phyloP scores from a whole-genome alignment of 2,888 invertebrate genomes.

The Drepanosiphum platanoidis region DNA sequence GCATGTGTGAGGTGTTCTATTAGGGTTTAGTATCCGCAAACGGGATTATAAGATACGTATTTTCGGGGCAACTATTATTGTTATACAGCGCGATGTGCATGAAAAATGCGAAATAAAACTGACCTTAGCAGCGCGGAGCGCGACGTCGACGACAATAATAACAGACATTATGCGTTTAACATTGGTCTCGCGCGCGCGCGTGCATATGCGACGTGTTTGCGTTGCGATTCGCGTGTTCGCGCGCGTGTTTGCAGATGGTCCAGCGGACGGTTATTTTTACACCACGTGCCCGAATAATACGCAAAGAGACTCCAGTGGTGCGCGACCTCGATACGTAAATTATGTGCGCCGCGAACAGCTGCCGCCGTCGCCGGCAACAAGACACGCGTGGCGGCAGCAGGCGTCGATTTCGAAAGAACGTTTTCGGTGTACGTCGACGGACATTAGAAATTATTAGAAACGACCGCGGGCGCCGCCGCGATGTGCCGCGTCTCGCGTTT shows the following conservation, averaged over 20 bases:
- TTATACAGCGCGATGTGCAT: too few relatives aligned
- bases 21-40: too few relatives aligned
- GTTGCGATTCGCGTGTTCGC: too few relatives aligned
- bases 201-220: neutral
- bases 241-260: slow-evolving; percentile 13
- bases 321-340: slow-evolving; percentile 22
- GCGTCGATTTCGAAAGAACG: neutral
- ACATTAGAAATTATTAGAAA: too few relatives aligned
- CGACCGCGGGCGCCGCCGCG: neutral
- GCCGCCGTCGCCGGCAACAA: neutral
- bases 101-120: too few relatives aligned
- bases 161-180: neutral
- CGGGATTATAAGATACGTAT: too few relatives aligned
- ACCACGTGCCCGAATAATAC: neutral
- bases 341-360: neutral
- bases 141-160: neutral
- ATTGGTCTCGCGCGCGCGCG: neutral
- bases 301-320: slow-evolving; percentile 9
- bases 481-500: neutral
- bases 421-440: too few relatives aligned
- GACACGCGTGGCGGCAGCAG: neutral
- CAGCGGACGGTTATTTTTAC: slow-evolving; percentile 1
- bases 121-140: neutral
- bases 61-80: too few relatives aligned
- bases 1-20: too few relatives aligned